A percentile compares a stretch with the other conserved stretches of the same genome.
Evolutionary conservation across 2,797 vertebrate species (phyloP).

Genomic region (Peromyscus eremicus): DNA sequence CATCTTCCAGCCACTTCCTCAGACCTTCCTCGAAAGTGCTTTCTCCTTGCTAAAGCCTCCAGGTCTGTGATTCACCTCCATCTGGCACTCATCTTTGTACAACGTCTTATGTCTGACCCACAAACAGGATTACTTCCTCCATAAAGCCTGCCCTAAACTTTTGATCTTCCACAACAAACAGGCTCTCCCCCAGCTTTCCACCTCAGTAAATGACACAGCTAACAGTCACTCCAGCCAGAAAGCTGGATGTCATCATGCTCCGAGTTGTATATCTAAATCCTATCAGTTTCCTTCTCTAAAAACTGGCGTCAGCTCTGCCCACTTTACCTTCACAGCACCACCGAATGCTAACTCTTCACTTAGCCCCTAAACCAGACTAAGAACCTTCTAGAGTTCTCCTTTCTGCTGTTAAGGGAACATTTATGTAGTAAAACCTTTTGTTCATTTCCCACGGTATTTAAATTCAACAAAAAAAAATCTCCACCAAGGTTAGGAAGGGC

Average conservation of each 20-base stretch:
- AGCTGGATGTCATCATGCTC: background rate
- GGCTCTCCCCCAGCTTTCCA: background rate
- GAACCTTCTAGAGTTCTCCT: background rate
- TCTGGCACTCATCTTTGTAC: conserved; percentile 2
- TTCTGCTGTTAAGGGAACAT: conserved; percentile 7
- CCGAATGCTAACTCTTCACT: background rate
- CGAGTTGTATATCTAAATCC: conserved; percentile 22
- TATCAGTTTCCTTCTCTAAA: background rate
- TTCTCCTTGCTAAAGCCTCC: background rate
- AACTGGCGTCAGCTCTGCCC: background rate
- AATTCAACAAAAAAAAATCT: conserved; percentile 37
- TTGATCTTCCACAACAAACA: conserved; percentile 29
- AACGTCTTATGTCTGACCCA: conserved; percentile 2
- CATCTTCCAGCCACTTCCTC: conserved; percentile 5
- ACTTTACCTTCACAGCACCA: background rate
- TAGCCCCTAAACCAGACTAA: conserved; percentile 1
- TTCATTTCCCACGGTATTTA: conserved; percentile 12
- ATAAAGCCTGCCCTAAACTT: conserved; percentile 39
- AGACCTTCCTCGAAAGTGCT: conserved; percentile 14
- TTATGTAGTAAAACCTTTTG: conserved; percentile 21
- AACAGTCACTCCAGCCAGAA: conserved; percentile 24
- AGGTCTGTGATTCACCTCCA: conserved; percentile 34
- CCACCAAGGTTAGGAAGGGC: background rate
- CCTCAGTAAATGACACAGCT: conserved; percentile 13
- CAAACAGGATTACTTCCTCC: conserved; percentile 25